Evolutionary conservation across 2,888 invertebrate genomes (phyloP).

Genomic region (Argynnis bischoffii): DNA sequence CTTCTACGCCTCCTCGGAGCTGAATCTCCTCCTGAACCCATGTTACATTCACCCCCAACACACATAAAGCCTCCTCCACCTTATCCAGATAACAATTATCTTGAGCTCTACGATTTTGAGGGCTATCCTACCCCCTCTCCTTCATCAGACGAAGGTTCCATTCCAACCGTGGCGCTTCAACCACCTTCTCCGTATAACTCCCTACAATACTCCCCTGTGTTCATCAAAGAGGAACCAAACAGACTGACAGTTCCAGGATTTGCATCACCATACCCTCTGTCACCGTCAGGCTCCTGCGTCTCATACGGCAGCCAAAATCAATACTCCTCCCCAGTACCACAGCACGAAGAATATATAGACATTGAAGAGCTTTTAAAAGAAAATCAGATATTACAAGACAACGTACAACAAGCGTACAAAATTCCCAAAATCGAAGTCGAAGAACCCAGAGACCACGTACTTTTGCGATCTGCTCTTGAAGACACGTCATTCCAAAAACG

Average conservation of each 20-base stretch:
- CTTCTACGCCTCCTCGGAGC: constrained; percentile 75
- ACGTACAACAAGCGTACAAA: constrained; percentile 66
- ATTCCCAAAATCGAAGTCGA: constrained; percentile 82
- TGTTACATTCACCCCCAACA: constrained; percentile 75
- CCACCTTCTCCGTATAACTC: constrained; percentile 81
- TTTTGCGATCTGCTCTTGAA: constrained; percentile 90
- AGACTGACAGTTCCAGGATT: constrained; percentile 77
- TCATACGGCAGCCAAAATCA: constrained; percentile 83
- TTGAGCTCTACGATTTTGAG: constrained; percentile 79
- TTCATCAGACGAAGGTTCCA: constrained; percentile 79
- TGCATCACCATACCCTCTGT: constrained; percentile 78
- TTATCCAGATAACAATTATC: constrained; percentile 64
- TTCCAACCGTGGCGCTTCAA: constrained; percentile 82
- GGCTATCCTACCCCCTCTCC: constrained; percentile 76
- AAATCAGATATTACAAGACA: constrained; percentile 79
- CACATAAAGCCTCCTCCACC: constrained; percentile 74
- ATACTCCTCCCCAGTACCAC: constrained; percentile 78
- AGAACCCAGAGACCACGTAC: constrained; percentile 86
- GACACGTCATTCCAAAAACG: constrained; percentile 93
- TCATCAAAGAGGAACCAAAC: constrained; percentile 81
- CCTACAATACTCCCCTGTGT: constrained; percentile 63
- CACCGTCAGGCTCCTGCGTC: constrained; percentile 82
- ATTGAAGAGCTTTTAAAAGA: constrained; percentile 83
- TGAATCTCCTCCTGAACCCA: constrained; percentile 75
- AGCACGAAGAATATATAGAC: constrained; percentile 84